Conservation (phyloP, 1,140 invertebrate species). For the Hypothenemus hampei region DNA sequence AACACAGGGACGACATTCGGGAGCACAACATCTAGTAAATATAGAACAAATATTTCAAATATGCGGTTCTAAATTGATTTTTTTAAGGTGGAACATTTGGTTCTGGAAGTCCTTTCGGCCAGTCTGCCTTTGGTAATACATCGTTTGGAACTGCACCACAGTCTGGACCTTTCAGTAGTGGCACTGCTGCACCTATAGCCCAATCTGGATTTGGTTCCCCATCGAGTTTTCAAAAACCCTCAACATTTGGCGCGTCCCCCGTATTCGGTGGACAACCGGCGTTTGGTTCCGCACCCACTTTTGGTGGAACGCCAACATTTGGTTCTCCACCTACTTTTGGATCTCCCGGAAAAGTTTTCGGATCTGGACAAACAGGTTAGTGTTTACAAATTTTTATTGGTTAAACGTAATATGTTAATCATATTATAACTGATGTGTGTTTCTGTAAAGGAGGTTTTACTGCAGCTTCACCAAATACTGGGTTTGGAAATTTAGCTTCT, state of each 20-base stretch:
- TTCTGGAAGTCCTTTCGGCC: constrained; percentile 22
- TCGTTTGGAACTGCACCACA: constrained; percentile 30
- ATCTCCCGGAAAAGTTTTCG: constrained; percentile 48
- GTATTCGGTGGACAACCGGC: constrained; percentile 48
- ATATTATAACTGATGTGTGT: not conserved
- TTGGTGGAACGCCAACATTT: constrained; percentile 51
- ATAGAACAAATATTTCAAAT: not conserved
- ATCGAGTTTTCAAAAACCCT: constrained; percentile 33
- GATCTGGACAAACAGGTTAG: constrained; percentile 28
- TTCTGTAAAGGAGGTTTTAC: constrained; percentile 39
- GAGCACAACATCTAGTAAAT: not conserved
- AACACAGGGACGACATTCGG: constrained; percentile 18
- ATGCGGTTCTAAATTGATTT: not conserved
- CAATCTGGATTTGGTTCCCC: constrained; percentile 42
- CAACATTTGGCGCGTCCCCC: constrained; percentile 47
- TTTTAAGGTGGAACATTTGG: not conserved
- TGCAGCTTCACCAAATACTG: constrained; percentile 43
- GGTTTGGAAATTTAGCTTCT: constrained; percentile 53
- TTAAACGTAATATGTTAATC: constrained; percentile 1
- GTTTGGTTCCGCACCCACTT: constrained; percentile 49
- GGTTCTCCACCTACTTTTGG: constrained; percentile 51
- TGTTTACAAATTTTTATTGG: no score
- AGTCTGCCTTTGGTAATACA: constrained; percentile 28
- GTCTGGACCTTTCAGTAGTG: constrained; percentile 37
- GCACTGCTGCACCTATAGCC: constrained; percentile 41